Evolutionary conservation across 2,888 invertebrate genomes (phyloP), one percentile per base, ranked within the genome.

Genomic region (Drosophila hawaiiensis): DNA sequence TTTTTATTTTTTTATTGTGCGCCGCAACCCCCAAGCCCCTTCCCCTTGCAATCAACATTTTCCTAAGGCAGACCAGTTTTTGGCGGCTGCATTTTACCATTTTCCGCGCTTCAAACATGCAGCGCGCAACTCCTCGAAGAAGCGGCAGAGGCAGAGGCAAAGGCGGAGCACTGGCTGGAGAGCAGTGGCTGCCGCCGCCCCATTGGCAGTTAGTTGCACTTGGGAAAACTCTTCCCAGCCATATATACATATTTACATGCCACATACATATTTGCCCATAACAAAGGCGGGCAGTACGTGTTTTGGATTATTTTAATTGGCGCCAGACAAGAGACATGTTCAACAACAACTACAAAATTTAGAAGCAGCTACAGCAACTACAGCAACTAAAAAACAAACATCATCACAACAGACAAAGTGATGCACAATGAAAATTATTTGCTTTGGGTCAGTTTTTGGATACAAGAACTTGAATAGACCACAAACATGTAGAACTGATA

Each of bases 1-100:
- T 79, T 77, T 68, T 53, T 33, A 55, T 67, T 66, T 66, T 66
- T 63, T 33, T 53, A n/a, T 25, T 55, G 37, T 22, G 25, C 37
- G 12, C 49, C 53, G 22, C 35, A 22, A 39, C 49, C 35, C 60
- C 33, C 49, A 33, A 33, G 35, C 55, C 58, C 39, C 75, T 35
- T 31, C 52, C 43, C 52, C 47, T 22, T 60, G 43, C 67, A 61
- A 59, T 41, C 78, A 72, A 79, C 79, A 89, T 84, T 84, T 84
- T 84, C 81, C 83, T 74, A 80, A 63, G 67, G 66, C 79, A 80
- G 82, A 84, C 84, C 90, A 90, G 84, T 89, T 84, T 84, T 84
- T 80, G 90, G 90, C 76, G 85, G 78, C 79, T 82, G 82, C 78
- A 79, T 82, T 82, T 85, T 85, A 88, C 85, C 88, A 87, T 85